Conservation (phyloP, 2,113 vertebrate species). For the Coracopsis vasa region DNA sequence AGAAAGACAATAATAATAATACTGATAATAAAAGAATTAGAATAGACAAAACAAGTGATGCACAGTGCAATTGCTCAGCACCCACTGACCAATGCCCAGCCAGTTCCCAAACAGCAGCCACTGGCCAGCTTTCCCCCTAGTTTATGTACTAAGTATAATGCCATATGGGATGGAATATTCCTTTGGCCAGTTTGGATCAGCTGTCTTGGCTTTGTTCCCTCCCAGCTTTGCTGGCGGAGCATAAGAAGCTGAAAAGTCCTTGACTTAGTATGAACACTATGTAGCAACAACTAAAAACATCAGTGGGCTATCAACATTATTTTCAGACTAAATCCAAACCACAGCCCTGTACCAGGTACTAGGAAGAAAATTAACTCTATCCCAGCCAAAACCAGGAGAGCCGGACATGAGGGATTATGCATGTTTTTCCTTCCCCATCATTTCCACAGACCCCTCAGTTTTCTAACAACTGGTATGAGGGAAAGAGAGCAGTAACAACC, state of each 20-base stretch:
- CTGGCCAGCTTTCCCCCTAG: background rate
- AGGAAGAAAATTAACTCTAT: background rate
- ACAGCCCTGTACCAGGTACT: background rate
- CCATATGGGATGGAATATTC: background rate
- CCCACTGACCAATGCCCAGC: background rate
- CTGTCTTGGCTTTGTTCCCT: background rate
- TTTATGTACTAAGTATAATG: background rate
- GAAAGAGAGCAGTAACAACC: background rate
- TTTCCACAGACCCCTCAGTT: background rate
- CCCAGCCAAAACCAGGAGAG: background rate
- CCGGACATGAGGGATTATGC: background rate
- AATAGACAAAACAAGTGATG: background rate
- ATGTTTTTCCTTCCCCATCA: background rate
- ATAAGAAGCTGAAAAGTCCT: background rate
- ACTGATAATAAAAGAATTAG: background rate
- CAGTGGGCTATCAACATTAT: background rate
- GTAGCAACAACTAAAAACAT: background rate
- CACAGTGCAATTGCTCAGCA: background rate
- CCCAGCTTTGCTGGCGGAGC: background rate
- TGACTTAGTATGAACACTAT: background rate
- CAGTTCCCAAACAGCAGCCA: background rate
- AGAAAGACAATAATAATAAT: background rate
- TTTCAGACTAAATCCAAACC: background rate
- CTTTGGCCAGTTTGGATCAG: background rate
- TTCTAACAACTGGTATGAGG: background rate